Conservation (phyloP, 1,140 invertebrate species). For the Nasonia vitripennis region DNA sequence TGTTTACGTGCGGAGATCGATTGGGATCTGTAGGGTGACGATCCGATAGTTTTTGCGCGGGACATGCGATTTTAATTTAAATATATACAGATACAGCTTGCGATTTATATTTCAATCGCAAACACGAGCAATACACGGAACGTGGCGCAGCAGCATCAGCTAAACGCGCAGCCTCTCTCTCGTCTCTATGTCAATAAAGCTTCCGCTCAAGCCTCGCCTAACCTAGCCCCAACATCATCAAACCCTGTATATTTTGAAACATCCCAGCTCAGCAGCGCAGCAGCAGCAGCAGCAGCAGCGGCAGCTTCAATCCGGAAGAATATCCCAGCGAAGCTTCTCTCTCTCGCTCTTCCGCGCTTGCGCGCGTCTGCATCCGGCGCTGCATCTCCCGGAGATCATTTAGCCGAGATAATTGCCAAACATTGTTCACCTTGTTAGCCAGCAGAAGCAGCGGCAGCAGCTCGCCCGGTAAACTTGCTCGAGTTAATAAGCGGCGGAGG, state of each 20-base stretch:
- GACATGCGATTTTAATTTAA: too few species aligned
- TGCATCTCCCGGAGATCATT: conserved; percentile 68
- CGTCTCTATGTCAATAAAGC: too few species aligned
- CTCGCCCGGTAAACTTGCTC: conserved; percentile 63
- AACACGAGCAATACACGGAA: too few species aligned
- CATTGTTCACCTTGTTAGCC: conserved; percentile 75
- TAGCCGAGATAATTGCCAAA: conserved; percentile 74
- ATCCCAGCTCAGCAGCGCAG: background rate
- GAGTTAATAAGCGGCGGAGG: conserved; percentile 70
- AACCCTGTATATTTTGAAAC: background rate
- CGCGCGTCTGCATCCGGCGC: conserved; percentile 37
- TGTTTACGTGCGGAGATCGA: background rate
- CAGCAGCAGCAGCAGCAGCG: background rate
- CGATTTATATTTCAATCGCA: too few species aligned
- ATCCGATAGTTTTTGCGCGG: too few species aligned
- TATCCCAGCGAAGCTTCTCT: conserved; percentile 13
- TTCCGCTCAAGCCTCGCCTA: too few species aligned
- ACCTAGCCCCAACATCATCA: too few species aligned
- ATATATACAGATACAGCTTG: too few species aligned
- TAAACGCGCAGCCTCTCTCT: too few species aligned
- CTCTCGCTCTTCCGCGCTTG: conserved; percentile 14
- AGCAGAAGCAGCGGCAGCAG: conserved; percentile 51
- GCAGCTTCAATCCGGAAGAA: conserved; percentile 38
- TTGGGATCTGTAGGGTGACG: too few species aligned
- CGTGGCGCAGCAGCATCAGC: too few species aligned